Base-by-base conservation (phyloP, 2,888 invertebrate species). In the Melikaiella ostensackeni region DNA sequence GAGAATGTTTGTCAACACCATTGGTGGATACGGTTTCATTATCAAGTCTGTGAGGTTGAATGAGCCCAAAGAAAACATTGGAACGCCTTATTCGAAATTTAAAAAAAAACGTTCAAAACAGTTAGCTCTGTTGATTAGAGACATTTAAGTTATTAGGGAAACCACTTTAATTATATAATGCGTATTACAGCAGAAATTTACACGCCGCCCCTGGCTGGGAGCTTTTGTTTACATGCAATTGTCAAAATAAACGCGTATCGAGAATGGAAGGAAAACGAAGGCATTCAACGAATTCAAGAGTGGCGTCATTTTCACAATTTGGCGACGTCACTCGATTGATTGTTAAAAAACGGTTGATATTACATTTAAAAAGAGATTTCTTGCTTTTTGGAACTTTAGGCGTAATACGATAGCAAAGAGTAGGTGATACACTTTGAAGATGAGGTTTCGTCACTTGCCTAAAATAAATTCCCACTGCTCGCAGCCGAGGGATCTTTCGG, bases 381-480 rank as follows among this genome's bases (percentile, higher is more conserved):
- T 76, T 77, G 30, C 70, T 64, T 74, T 79, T 78, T 27, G 64
- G 62, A 38, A 82, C 84, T 79, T 84, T 79, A 77, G 75, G 85
- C 86, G 87, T 86, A 87, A 86, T 85, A 84, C 73, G 78, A 76
- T 63, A 76, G 75, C 77, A 70, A 42, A 74, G 70, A 75, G 33
- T 63, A 62, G 74, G 46, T 64, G 55, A 74, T 61, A 30, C 64
- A 24, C 57, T 46, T 63, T 50, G 13, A 33, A 42, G 78, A 82
- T 74, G 75, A 75, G 75, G 83, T 88, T 84, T 86, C 85, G 86
- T 87, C 90, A 93, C 96, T 95, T 93, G 97, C 98, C 98, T 93
- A 98, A 93, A 92, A 97, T 95, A 93, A 99, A 98, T 94, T 99
- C 98, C 98, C 98, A 98, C 94, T 97, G 96, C 93, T 98, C 98